Percentiles rank a stretch among this genome's conserved stretches.
Conservation (phyloP, 1,140 invertebrate genomes). For the Campoletis sonorensis region DNA sequence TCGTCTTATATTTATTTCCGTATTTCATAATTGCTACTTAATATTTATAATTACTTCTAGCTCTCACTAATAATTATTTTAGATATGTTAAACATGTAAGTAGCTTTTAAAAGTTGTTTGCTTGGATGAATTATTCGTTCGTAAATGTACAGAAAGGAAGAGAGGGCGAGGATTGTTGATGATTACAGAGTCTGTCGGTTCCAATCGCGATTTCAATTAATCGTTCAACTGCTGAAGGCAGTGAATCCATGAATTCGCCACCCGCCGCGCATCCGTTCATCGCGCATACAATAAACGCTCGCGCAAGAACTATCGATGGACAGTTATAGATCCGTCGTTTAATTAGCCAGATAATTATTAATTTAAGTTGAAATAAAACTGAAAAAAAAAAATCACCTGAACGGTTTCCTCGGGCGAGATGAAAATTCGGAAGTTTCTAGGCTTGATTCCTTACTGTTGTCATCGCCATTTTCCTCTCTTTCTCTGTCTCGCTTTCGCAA, state of each 20-base stretch:
- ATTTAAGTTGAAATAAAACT: background rate
- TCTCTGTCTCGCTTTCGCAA: too few species aligned
- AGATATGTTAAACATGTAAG: too few species aligned
- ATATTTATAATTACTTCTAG: too few species aligned
- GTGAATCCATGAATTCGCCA: constrained; percentile 28
- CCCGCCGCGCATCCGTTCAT: constrained; percentile 30
- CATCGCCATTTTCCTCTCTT: too few species aligned
- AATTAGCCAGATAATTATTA: constrained; percentile 46
- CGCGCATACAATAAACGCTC: background rate
- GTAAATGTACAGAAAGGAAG: background rate
- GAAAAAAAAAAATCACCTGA: constrained; percentile 28
- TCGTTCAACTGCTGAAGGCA: constrained; percentile 27
- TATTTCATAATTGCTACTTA: too few species aligned
- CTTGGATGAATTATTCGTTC: background rate
- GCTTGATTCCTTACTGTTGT: too few species aligned
- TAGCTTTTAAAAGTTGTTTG: background rate
- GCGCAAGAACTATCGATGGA: background rate
- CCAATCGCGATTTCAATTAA: constrained; percentile 47
- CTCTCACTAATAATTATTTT: too few species aligned
- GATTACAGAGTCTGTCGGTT: constrained; percentile 7
- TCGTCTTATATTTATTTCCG: too few species aligned
- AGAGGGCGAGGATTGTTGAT: background rate
- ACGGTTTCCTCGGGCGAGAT: background rate
- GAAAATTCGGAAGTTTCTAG: background rate
- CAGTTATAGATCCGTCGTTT: constrained; percentile 44